Base-by-base conservation (phyloP, 1,140 invertebrate genomes). In the Diorhabda sublineata region DNA sequence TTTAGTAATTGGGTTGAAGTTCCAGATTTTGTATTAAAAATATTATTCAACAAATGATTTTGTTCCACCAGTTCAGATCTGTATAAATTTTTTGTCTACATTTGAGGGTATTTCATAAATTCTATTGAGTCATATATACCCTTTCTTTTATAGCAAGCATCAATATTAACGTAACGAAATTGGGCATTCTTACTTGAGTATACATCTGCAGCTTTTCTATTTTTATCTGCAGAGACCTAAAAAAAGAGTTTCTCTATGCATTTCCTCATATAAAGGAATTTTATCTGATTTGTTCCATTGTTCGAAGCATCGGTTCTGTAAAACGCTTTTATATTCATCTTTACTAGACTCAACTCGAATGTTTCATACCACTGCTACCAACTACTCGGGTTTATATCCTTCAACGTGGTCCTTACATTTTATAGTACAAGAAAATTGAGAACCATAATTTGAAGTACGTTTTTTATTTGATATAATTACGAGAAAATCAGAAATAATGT, bases 211-310 rank as follows among this genome's bases (percentile, higher is more conserved):
- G 47, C 47, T 52, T 52, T 52, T 52, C n/a, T n/a, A 52, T 52
- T 52, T 52, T 52, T 52, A 52, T 8, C 47, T 52, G 26, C 47
- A 52, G 47, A 4, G 47, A 52, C 6, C 6, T 52, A n/a, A 52
- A 52, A 52, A 52, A 52, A 52, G 47, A 52, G 47, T 52, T 52
- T 52, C 47, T 52, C 47, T 52, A 26, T 52, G 47, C 47, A 52
- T n/a, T 52, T 52, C 47, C 47, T 52, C n/a, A 6, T n/a, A 52
- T 52, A 52, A 52, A 52, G 47, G 47, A 52, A 52, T 52, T 52
- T 52, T 52, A 52, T 52, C 47, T 52, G 47, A 52, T 52, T 52
- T 52, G 47, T 52, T 52, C 47, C 47, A 52, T 52, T 52, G 47
- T 52, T 52, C 47, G 4, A 52, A 52, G 47, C 47, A 52, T 52